Percentiles rank a stretch among this genome's conserved stretches.
These are phyloP conservation scores for Rutpela maculata DNA, from an alignment of 2,888 invertebrate species.

Conservation along the genomic window DNA sequence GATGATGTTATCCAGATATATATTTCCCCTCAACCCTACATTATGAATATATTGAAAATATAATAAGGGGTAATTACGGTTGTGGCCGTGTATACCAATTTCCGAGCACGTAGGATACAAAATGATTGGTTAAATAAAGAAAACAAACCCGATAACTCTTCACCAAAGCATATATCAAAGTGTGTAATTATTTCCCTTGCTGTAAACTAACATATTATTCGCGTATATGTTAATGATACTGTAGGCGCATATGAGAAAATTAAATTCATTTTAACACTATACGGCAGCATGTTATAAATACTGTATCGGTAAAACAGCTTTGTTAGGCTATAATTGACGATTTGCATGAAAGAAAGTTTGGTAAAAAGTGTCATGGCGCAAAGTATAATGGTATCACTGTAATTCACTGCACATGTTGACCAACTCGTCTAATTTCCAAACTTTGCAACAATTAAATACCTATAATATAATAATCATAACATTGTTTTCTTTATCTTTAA, in stretches of 20 bases:
- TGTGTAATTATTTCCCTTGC: conserved; percentile 36
- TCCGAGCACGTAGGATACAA: conserved; percentile 5
- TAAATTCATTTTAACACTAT: conserved; percentile 30
- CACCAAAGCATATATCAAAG: conserved; percentile 9
- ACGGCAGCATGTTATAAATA: conserved; percentile 15
- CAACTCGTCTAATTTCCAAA: too few species aligned
- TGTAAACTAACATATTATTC: conserved; percentile 47
- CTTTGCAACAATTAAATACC: too few species aligned
- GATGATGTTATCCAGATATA: not conserved
- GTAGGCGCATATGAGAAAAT: conserved; percentile 26
- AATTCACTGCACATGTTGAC: too few species aligned
- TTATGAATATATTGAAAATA: conserved; percentile 1
- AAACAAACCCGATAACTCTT: conserved; percentile 2
- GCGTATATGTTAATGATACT: conserved; percentile 46
- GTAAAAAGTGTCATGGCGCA: too few species aligned
- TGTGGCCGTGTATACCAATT: not conserved
- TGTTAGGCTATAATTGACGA: not conserved
- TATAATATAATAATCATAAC: too few species aligned
- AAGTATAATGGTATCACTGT: too few species aligned
- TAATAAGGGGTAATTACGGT: conserved; percentile 1
- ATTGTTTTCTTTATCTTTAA: too few species aligned
- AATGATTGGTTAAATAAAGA: conserved; percentile 28
- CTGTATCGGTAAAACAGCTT: not conserved
- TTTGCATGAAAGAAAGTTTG: too few species aligned
- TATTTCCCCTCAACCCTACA: not conserved